Conservation (phyloP, 2,113 vertebrate species). For the Argyrosomus japonicus region DNA sequence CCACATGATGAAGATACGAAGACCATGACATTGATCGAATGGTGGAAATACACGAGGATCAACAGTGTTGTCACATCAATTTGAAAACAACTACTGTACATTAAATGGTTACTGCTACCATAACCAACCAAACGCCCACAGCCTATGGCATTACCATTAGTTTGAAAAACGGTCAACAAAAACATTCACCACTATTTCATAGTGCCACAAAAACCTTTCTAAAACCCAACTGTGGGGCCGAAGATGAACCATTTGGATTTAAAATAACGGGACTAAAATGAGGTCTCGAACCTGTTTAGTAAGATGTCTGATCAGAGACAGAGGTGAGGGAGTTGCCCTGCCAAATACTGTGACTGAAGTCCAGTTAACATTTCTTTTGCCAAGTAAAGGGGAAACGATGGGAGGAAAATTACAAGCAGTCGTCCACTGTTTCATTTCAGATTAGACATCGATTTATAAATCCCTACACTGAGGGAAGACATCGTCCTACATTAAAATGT, state of each 20-base stretch:
- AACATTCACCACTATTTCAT: slow-evolving; percentile 24
- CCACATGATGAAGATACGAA: slow-evolving; percentile 5
- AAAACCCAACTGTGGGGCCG: background rate
- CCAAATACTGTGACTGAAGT: background rate
- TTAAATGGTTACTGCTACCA: background rate
- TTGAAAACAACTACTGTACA: slow-evolving; percentile 25
- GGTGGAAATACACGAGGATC: slow-evolving; percentile 11
- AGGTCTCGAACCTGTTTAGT: background rate
- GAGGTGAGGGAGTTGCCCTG: background rate
- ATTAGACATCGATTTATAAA: background rate
- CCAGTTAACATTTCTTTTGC: background rate
- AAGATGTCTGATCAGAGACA: background rate
- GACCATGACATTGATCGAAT: slow-evolving; percentile 36
- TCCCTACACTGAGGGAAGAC: background rate
- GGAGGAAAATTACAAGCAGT: background rate
- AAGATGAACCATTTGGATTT: slow-evolving; percentile 10
- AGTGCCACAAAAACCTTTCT: background rate
- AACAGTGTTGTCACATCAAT: slow-evolving; percentile 47
- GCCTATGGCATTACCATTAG: background rate
- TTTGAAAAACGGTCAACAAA: slow-evolving; percentile 8
- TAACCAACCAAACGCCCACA: slow-evolving; percentile 7
- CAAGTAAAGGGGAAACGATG: background rate
- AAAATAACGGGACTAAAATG: slow-evolving; percentile 7
- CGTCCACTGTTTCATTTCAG: background rate
- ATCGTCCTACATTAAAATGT: slow-evolving; percentile 10